A percentile compares a stretch with the other conserved stretches of the same genome.
These are phyloP conservation scores for Podargus strigoides DNA, from an alignment of 2,797 vertebrate species.

Conservation along the genomic window DNA sequence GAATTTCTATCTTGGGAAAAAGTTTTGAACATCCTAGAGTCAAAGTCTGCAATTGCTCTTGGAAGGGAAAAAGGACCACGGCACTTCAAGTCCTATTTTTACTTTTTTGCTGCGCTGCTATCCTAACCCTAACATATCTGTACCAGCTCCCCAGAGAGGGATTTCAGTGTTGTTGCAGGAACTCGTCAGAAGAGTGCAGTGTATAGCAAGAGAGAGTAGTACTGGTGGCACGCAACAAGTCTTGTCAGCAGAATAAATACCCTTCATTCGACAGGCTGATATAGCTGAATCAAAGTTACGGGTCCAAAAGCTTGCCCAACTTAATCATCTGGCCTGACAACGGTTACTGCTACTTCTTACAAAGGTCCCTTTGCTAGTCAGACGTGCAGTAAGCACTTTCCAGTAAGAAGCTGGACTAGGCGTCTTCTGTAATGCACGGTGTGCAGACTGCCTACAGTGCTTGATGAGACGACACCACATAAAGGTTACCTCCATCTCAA, in stretches of 20 bases:
- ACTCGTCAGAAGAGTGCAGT: conserved; percentile 46
- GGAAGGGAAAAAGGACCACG: background rate
- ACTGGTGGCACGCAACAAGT: background rate
- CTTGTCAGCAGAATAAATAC: background rate
- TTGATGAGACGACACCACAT: background rate
- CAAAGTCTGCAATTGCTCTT: background rate
- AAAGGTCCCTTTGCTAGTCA: background rate
- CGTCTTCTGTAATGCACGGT: accelerated
- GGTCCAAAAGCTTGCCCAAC: background rate
- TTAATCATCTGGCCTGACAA: background rate
- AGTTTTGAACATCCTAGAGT: background rate
- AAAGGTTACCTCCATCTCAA: background rate
- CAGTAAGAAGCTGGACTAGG: accelerated
- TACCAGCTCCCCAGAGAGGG: background rate
- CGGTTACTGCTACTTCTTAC: background rate
- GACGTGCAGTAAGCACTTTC: background rate
- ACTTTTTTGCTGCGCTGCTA: background rate
- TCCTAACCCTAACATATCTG: background rate
- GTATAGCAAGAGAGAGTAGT: background rate
- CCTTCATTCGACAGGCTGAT: background rate
- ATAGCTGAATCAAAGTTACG: background rate
- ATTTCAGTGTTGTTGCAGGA: conserved; percentile 21
- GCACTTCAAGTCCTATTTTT: background rate
- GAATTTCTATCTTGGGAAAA: background rate
- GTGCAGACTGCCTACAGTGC: background rate